phyloP scores from a whole-genome alignment of 2,797 vertebrate genomes.

The Botia almorhae region DNA sequence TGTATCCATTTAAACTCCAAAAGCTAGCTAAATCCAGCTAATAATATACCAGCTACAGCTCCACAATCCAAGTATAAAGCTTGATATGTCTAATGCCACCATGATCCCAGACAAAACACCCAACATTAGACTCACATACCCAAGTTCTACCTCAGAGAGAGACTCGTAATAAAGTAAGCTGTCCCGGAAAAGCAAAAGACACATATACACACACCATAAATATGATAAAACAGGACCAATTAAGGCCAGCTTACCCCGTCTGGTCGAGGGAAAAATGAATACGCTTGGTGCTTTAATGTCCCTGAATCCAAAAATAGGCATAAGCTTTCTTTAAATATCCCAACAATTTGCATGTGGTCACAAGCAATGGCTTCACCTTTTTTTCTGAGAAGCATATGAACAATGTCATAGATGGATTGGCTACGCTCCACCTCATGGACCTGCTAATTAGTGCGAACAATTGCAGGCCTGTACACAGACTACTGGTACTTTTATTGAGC shows the following conservation, averaged over 20 bases:
- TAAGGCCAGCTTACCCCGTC: slow-evolving; percentile 47
- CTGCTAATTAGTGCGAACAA: no score
- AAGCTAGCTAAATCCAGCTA: neutral
- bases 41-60: neutral
- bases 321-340: slow-evolving; percentile 53
- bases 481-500: no score
- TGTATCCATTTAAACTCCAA: neutral
- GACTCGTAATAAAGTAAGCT: slow-evolving; percentile 25
- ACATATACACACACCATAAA: slow-evolving; percentile 7
- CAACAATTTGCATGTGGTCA: slow-evolving; percentile 46
- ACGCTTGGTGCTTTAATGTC: slow-evolving; percentile 29
- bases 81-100: neutral
- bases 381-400: neutral
- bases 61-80: neutral
- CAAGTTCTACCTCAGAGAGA: slow-evolving; percentile 15
- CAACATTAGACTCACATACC: neutral
- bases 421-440: neutral
- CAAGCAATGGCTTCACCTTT: slow-evolving; percentile 25
- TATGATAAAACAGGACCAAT: slow-evolving; percentile 35
- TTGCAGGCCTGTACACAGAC: no score
- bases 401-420: slow-evolving; percentile 9
- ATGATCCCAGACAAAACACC: slow-evolving; percentile 3
- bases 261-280: slow-evolving; percentile 35
- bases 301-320: slow-evolving; percentile 46
- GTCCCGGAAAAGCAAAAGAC: slow-evolving; percentile 23